Conservation (phyloP, 2,797 vertebrate species). For the Synaphobranchus kaupii region DNA sequence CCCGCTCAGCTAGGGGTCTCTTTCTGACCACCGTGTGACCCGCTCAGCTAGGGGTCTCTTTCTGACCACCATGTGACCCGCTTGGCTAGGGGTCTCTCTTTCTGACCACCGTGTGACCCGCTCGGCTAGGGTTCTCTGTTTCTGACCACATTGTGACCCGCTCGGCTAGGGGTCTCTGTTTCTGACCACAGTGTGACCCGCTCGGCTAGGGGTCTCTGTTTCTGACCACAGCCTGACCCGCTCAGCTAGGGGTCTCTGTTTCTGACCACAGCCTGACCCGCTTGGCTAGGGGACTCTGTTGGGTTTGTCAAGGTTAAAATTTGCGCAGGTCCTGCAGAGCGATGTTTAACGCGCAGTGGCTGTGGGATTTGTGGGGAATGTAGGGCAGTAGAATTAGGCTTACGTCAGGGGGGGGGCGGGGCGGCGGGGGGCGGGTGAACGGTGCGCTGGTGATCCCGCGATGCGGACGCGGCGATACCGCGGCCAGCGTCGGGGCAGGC, state of each 20-base stretch:
- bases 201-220: not conserved
- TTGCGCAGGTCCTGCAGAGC: not conserved
- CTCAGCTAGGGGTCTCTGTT: not conserved
- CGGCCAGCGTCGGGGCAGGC: conserved; percentile 39
- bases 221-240: not conserved
- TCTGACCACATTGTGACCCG: too few relatives aligned
- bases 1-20: not conserved
- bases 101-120: too few relatives aligned
- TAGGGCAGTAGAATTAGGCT: conserved; percentile 92
- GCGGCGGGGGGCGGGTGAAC: conserved; percentile 73
- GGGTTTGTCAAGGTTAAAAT: too few relatives aligned
- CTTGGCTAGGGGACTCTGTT: too few relatives aligned
- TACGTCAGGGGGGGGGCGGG: conserved; percentile 75
- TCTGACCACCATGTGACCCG: too few relatives aligned
- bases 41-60: not conserved
- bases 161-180: too few relatives aligned
- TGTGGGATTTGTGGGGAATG: conserved; percentile 88
- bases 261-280: too few relatives aligned
- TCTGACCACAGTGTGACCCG: not conserved
- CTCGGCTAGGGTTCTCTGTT: too few relatives aligned
- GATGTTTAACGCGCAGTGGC: conserved; percentile 57
- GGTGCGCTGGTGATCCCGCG: conserved; percentile 70
- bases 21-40: not conserved
- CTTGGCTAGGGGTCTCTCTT: too few relatives aligned
- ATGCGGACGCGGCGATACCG: conserved; percentile 60